Conservation (phyloP, 2,888 invertebrate species). For the Podabrus alpinus region DNA sequence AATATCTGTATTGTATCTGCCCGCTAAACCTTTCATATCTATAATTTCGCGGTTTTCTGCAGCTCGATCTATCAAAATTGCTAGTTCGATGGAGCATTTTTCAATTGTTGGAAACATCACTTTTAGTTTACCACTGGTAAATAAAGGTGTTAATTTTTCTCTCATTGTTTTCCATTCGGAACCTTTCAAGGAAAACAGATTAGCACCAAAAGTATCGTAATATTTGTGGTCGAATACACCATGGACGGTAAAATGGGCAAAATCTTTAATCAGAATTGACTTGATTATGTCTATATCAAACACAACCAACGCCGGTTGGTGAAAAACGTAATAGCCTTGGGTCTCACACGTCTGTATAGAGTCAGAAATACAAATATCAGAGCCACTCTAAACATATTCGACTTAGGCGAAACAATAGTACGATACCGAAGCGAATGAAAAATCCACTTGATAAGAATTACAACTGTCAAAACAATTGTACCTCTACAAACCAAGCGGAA, state of each 20-base stretch:
- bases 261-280: not conserved
- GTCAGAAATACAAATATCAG: no score
- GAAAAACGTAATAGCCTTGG: not conserved
- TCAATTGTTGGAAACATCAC: not conserved
- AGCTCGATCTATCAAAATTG: conserved; percentile 28
- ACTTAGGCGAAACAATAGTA: no score
- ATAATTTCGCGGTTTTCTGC: conserved; percentile 37
- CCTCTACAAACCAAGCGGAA: no score
- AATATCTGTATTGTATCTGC: conserved; percentile 48
- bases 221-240: not conserved
- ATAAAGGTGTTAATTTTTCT: not conserved
- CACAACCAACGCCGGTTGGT: not conserved
- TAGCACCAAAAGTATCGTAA: not conserved
- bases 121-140: not conserved
- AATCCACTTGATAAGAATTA: no score
- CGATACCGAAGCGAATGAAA: no score
- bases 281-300: not conserved
- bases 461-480: no score
- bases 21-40: conserved; percentile 54
- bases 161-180: not conserved
- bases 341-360: no score
- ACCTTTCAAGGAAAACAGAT: not conserved
- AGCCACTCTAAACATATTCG: no score
- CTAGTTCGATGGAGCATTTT: not conserved
- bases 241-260: not conserved